Conservation (phyloP, 2,888 invertebrate genomes). For the Agelastica alni region DNA sequence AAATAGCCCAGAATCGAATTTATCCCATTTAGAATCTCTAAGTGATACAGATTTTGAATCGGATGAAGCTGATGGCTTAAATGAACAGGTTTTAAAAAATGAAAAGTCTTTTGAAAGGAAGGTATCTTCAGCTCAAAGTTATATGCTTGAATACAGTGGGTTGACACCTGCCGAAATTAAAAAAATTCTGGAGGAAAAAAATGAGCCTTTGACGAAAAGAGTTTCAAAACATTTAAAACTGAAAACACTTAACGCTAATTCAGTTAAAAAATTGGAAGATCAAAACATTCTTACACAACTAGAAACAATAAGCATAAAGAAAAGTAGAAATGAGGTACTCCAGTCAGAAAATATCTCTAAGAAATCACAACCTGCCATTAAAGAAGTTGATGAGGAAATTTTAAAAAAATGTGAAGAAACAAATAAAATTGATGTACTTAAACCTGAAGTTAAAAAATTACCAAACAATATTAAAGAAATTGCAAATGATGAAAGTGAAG, state of each 20-base stretch:
- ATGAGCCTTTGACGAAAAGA: conserved; percentile 13
- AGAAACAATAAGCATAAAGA: background rate
- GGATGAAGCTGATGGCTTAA: conserved; percentile 47
- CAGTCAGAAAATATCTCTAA: too few species aligned
- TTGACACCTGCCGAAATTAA: conserved; percentile 72
- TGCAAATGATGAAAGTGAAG: conserved; percentile 11
- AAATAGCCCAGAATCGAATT: conserved; percentile 12
- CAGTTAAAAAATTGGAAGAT: background rate
- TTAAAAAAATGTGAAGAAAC: background rate
- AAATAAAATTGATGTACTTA: conserved; percentile 4
- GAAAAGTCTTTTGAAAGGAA: background rate
- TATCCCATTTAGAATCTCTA: conserved; percentile 49
- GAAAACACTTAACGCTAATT: background rate
- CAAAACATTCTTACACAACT: background rate
- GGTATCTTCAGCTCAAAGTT: conserved; percentile 68
- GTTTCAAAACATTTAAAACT: conserved; percentile 1
- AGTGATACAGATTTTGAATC: conserved; percentile 43
- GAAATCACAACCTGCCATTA: background rate
- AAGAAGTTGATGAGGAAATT: background rate
- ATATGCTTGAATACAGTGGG: conserved; percentile 77
- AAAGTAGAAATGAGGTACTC: too few species aligned
- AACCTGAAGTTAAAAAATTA: conserved; percentile 5
- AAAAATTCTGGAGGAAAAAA: conserved; percentile 56
- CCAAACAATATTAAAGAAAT: too few species aligned
- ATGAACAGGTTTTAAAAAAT: conserved; percentile 44